Percentiles rank a stretch among this genome's conserved stretches.
Conservation (phyloP, 2,888 invertebrate species). For the Macrosiphum euphorbiae region DNA sequence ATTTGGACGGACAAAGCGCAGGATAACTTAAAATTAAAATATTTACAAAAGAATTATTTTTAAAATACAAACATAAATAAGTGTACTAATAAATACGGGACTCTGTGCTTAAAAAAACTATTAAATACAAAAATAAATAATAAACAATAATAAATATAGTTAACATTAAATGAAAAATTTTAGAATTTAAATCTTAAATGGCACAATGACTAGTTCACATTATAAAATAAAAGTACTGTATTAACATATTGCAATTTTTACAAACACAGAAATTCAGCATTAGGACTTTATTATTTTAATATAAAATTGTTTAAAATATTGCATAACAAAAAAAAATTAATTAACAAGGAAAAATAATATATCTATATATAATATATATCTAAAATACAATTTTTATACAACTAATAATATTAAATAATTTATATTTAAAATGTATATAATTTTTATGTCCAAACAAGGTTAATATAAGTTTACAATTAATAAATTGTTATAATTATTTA, state of each 20-base stretch:
- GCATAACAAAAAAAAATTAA: conserved; percentile 1
- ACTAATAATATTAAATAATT: neutral
- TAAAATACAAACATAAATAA: neutral
- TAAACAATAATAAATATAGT: conserved; percentile 49
- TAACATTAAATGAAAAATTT: neutral
- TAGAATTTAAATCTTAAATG: conserved; percentile 48
- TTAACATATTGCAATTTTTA: conserved; percentile 46
- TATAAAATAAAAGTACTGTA: conserved; percentile 19
- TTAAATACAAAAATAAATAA: conserved; percentile 40
- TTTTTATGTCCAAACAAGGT: neutral
- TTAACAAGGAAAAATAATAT: neutral
- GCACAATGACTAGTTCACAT: conserved; percentile 62
- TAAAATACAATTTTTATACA: neutral
- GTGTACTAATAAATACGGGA: neutral
- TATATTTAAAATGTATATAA: neutral
- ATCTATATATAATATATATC: neutral
- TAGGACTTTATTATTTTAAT: neutral
- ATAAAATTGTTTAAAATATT: neutral
- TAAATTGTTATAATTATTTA: conserved; percentile 10
- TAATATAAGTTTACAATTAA: conserved; percentile 31
- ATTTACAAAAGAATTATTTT: neutral
- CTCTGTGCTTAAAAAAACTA: conserved; percentile 9
- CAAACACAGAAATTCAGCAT: neutral
- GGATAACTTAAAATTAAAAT: conserved; percentile 12
- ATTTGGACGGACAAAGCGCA: conserved; percentile 49